Evolutionary conservation across 2,113 vertebrate genomes (phyloP).

Genomic region (Dascyllus trimaculatus): DNA sequence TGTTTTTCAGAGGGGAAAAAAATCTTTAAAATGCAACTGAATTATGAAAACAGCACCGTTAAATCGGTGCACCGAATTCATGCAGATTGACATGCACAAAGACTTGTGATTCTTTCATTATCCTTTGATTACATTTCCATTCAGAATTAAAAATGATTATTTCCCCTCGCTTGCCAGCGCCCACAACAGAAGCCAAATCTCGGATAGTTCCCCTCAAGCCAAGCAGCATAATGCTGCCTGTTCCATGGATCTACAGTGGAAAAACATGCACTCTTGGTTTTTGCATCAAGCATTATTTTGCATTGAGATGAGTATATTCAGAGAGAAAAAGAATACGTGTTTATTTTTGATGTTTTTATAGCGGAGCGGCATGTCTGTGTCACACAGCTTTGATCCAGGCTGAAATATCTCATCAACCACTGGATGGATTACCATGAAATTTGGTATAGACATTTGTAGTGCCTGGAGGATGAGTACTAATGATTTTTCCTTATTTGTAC

Average conservation of each 20-base stretch:
- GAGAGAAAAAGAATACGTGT: background rate
- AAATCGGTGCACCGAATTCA: slow-evolving; percentile 26
- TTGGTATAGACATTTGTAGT: background rate
- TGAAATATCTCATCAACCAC: background rate
- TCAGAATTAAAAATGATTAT: slow-evolving; percentile 63
- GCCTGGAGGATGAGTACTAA: background rate
- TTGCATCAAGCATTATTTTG: background rate
- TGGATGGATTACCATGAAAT: background rate
- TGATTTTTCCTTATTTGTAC: no score
- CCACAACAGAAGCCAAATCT: slow-evolving; percentile 8
- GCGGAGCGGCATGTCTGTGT: background rate
- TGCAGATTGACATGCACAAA: slow-evolving; percentile 50
- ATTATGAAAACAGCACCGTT: slow-evolving; percentile 8
- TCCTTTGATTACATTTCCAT: slow-evolving; percentile 78
- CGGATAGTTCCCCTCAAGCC: slow-evolving; percentile 18
- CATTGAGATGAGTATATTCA: background rate
- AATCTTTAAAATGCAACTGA: slow-evolving; percentile 5
- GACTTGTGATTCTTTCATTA: slow-evolving; percentile 60
- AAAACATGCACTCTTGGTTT: background rate
- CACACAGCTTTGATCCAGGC: background rate
- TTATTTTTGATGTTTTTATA: background rate
- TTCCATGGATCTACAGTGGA: background rate
- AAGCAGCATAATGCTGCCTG: slow-evolving; percentile 2
- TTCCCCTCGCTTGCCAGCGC: slow-evolving; percentile 14
- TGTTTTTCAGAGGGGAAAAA: slow-evolving; percentile 4